Evolutionary conservation across 92 coral and sea anemone genomes (phyloP), one percentile per base, ranked within the genome.

Genomic region (Epizoanthus stellaris): DNA sequence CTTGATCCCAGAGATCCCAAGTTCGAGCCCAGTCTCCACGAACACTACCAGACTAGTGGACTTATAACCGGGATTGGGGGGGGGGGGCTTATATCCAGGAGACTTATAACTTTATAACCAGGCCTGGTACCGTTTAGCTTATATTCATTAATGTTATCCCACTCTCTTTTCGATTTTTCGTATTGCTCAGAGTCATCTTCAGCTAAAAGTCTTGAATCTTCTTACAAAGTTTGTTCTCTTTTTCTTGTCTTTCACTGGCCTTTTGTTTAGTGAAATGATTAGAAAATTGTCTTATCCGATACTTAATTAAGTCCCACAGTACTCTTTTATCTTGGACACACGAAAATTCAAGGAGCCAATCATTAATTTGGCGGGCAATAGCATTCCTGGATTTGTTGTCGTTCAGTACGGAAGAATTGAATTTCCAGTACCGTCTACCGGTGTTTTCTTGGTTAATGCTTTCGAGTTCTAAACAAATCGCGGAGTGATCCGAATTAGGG

Each of bases 391-490:
- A 85, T 49, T 74, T 62, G 16, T 85, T 47, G 36, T 85, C 88
- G 53, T 63, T 60, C 73, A 85, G 79, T 21, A 85, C 58, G 38
- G 75, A 38, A 17, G 66, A 73, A 19, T 76, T 85, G 73, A 85
- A 75, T 75, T 85, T 85, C 88, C 88, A 85, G 68, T 47, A 75
- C 6, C 76, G 83, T 19, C 66, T 70, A 45, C 84, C 84, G 20
- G 56, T 73, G 52, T 40, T 64, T 79, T 85, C 76, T n/a, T n/a
- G n/a, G n/a, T n/a, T n/a, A n/a, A n/a, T n/a, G n/a, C n/a, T n/a
- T n/a, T n/a, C 80, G 76, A 76, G 21, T 56, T 85, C 69, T 60
- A 85, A n/a, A 14, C 7, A 85, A 58, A 85, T 76, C 56, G 88
- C 88, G 43, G 75, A 76, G 76, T 85, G 84, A 77, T 76, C 88